Conservation (phyloP, 2,797 vertebrate species). For the Geotria australis region DNA sequence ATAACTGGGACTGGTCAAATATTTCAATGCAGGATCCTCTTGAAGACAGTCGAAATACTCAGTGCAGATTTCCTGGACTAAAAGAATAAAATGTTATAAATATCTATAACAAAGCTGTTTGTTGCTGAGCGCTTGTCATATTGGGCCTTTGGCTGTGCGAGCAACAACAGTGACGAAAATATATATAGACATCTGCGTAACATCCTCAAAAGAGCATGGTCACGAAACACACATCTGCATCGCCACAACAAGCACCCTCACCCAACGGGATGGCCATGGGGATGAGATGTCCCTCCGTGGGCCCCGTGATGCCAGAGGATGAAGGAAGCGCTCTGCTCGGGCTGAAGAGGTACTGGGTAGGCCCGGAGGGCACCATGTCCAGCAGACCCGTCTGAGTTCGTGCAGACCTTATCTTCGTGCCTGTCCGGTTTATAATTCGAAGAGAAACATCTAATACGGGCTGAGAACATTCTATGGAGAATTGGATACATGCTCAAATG, state of each 20-base stretch:
- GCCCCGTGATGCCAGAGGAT: conserved; percentile 2
- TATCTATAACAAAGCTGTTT: too few species aligned
- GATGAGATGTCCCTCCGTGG: conserved; percentile 18
- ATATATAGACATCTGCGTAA: too few species aligned
- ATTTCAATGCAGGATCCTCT: too few species aligned
- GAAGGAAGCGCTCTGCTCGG: conserved; percentile 10
- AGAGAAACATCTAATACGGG: not conserved
- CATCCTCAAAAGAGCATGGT: not conserved
- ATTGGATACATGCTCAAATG: not conserved
- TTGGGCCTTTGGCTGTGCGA: too few species aligned
- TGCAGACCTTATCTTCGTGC: conserved; percentile 42
- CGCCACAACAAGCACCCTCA: conserved; percentile 8
- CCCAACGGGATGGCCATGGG: conserved; percentile 51
- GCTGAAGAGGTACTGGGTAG: conserved; percentile 13
- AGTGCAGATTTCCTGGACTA: too few species aligned
- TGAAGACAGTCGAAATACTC: too few species aligned
- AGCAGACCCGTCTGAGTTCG: conserved; percentile 33
- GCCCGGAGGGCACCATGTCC: conserved; percentile 3
- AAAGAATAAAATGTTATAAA: too few species aligned
- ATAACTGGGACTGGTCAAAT: too few species aligned
- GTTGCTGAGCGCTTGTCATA: too few species aligned
- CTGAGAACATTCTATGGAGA: not conserved
- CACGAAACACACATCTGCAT: not conserved
- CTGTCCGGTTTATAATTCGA: conserved; percentile 9
- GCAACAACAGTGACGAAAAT: too few species aligned